phyloP scores from a whole-genome alignment of 2,888 invertebrate species.

The Leptopilina myrica region DNA sequence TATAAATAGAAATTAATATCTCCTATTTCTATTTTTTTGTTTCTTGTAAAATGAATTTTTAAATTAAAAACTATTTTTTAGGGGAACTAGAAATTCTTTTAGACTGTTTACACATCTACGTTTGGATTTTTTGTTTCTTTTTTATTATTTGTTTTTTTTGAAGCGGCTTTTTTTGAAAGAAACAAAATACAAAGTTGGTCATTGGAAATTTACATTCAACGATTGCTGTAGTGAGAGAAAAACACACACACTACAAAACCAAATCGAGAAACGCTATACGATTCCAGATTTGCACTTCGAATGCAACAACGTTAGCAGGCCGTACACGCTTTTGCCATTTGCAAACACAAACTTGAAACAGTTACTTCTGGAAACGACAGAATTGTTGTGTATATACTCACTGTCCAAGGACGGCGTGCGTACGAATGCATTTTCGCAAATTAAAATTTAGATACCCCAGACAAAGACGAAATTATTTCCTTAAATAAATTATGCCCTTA shows the following conservation, averaged over 20 bases:
- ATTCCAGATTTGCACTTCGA: conserved; percentile 27
- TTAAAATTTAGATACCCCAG: conserved; percentile 12
- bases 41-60: background rate
- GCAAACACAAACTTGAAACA: conserved; percentile 29
- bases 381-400: background rate
- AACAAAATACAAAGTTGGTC: conserved; percentile 5
- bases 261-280: conserved; percentile 6
- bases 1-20: no score
- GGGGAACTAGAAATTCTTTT: conserved; percentile 43
- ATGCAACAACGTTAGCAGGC: conserved; percentile 17
- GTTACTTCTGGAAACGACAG: conserved; percentile 16
- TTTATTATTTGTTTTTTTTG: no score
- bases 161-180: background rate
- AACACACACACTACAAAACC: background rate
- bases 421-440: conserved; percentile 21
- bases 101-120: background rate
- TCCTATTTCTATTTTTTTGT: no score
- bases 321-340: conserved; percentile 31
- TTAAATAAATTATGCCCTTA: background rate
- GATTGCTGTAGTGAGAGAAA: conserved; percentile 39
- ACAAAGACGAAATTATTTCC: background rate
- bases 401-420: conserved; percentile 13
- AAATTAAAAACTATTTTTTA: background rate
- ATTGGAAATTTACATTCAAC: conserved; percentile 26
- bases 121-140: background rate